Base-by-base conservation (phyloP, 2,797 vertebrate genomes). In the Hippocampus kuda region DNA sequence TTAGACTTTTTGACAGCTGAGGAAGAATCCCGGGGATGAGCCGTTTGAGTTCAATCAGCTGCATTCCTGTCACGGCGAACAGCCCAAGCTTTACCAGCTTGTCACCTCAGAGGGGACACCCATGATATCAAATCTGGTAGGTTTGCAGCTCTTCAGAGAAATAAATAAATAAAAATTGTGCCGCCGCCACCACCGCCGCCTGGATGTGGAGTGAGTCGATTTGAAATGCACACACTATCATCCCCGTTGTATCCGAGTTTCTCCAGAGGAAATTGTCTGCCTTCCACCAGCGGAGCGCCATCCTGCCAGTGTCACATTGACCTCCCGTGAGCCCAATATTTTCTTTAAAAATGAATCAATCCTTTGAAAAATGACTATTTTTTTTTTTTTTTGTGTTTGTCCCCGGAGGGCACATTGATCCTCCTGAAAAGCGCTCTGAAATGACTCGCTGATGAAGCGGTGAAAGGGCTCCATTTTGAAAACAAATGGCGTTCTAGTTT, bases 341-440 rank as follows among this genome's bases (percentile, higher is more conserved):
- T 24, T 66, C 54, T 30, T 68, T 41, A 46, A 75, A 73, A 78
- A 74, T 59, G 42, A 66, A 77, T 68, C 53, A 65, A 51, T 71
- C 61, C 44, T 68, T 42, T 69, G 72, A 68, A 66, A 68, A 62
- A 68, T 66, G 18, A 68, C 44, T 68, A 26, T 27, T 24, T 70
- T 46, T 46, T 48, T 15, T 16, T 46, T 15, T 46, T 0, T 75
- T 34, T 30, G 30, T 24, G 26, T 69, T 71, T 54, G 57, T 71
- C 46, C 57, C 69, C 27, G 11, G 63, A 68, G 67, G 11, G 22
- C n/a, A 67, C 64, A 44, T 41, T 46, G 41, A 49, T 56, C 51
- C 34, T 56, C 51, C 51, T 9, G 66, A 53, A 67, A 67, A 67
- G 49, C 51, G 30, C 34, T 51, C 18, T 34, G 18, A 66, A 66